Evolutionary conservation across 1,140 invertebrate species (phyloP), one percentile per base, ranked within the genome.

Genomic region (Bradysia coprophila): DNA sequence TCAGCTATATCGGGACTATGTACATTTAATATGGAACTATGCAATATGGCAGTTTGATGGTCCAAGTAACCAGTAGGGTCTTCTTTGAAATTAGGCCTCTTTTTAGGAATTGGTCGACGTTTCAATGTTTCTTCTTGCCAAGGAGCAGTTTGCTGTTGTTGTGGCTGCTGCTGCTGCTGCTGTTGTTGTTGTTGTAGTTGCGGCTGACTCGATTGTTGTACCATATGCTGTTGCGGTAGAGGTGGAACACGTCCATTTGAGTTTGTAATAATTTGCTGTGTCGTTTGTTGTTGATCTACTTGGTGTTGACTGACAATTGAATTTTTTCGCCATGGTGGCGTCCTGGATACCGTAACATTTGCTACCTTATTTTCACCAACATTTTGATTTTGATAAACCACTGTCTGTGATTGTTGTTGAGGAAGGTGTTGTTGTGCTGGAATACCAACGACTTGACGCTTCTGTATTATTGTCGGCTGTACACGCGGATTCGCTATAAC

Each of bases 31-130:
- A 87, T 87, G 9, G 82, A 84, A 53, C 75, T 86, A 48, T 89
- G 86, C 21, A 90, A 51, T 43, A 88, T 53, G 21, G 81, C 81
- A 2, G 84, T 88, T 53, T 88, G 85, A 51, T 88, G 84, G 4
- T 83, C 80, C 42, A 91, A 61, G 63, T 89, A 91, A 4, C 81
- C 86, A 53, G 77, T 87, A 0, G 86, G 84, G 61, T 92, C 86
- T 48, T 91, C 86, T 65, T 90, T 75, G 51, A 90, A 90, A 28
- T 77, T 80, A 2, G 76, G 78, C 44, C 65, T 65, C n/a, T 59
- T 45, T 28, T 44, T 43, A 11, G 36, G 3, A 28, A 31, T 42
- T 28, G 11, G 28, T 20, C 34, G 15, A 19, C 36, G 34, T 24
- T 38, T 38, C 31, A 22, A n/a, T 19, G 69, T 57, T 47, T 80